A percentile compares a stretch with the other conserved stretches of the same genome.
Conservation (phyloP, 2,888 invertebrate species). For the Odontomyia ornata region DNA sequence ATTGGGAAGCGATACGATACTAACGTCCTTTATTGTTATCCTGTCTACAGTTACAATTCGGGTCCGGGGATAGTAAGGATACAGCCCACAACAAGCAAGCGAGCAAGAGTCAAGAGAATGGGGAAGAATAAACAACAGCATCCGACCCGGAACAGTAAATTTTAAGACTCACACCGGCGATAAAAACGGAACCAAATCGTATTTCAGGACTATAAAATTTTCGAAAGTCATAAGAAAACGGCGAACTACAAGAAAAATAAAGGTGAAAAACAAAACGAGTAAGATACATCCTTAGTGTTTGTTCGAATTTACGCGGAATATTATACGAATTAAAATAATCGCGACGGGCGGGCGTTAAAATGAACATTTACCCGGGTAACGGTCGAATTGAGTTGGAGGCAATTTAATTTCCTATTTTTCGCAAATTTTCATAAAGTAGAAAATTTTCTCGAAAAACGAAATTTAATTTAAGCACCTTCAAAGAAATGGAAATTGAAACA, state of each 20-base stretch:
- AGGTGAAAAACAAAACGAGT: neutral
- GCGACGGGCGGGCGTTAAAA: neutral
- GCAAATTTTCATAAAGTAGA: too few species aligned
- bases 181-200: slow-evolving; percentile 9
- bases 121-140: slow-evolving; percentile 1
- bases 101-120: neutral
- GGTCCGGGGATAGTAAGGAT: neutral
- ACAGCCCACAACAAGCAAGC: neutral
- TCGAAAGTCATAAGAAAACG: neutral
- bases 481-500: too few species aligned
- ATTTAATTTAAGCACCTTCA: too few species aligned
- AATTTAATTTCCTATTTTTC: too few species aligned
- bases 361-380: too few species aligned
- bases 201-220: slow-evolving; percentile 34
- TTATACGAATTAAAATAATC: neutral
- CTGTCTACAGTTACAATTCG: slow-evolving; percentile 14
- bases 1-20: slow-evolving; percentile 35
- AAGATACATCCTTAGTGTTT: neutral
- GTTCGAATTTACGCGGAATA: neutral
- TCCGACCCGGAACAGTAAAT: slow-evolving; percentile 38
- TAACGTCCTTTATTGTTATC: slow-evolving; percentile 39
- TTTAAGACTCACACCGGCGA: slow-evolving; percentile 37
- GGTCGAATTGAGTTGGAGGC: too few species aligned
- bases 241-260: neutral
- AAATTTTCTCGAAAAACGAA: too few species aligned